phyloP scores from a whole-genome alignment of 2,888 invertebrate species.

The Hirtodrosophila confusa region DNA sequence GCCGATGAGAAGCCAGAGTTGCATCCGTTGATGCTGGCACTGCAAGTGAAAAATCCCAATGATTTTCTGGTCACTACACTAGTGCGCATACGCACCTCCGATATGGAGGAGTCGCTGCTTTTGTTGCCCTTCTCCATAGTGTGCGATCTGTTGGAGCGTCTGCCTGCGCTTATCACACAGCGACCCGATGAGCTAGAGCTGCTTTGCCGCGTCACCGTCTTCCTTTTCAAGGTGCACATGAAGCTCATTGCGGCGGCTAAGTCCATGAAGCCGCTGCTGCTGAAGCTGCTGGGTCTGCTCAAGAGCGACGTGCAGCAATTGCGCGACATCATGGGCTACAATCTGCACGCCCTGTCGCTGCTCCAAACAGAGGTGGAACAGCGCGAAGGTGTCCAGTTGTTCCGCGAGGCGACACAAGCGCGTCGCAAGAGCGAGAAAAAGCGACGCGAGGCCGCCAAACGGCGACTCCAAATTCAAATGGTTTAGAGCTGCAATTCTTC shows the following conservation, averaged over 20 bases:
- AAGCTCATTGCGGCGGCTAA: slow-evolving; percentile 91
- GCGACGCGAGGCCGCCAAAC: slow-evolving; percentile 72
- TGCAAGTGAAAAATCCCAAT: slow-evolving; percentile 89
- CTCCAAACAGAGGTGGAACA: slow-evolving; percentile 91
- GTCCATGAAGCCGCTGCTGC: slow-evolving; percentile 85
- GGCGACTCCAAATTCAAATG: slow-evolving; percentile 77
- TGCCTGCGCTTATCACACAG: slow-evolving; percentile 88
- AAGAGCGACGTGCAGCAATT: slow-evolving; percentile 77
- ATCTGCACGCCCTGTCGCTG: slow-evolving; percentile 92
- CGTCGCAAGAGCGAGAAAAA: slow-evolving; percentile 87
- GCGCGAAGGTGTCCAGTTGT: slow-evolving; percentile 90
- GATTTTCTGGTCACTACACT: slow-evolving; percentile 93
- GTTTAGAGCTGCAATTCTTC: slow-evolving; percentile 17
- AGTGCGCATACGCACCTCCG: slow-evolving; percentile 92
- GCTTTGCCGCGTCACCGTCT: slow-evolving; percentile 90
- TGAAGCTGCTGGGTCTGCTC: slow-evolving; percentile 73
- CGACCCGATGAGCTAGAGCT: slow-evolving; percentile 91
- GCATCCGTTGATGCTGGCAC: slow-evolving; percentile 93
- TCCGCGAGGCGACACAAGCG: slow-evolving; percentile 89
- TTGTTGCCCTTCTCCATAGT: slow-evolving; percentile 93
- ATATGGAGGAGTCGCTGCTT: slow-evolving; percentile 94
- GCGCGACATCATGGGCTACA: slow-evolving; percentile 93
- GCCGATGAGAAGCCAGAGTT: slow-evolving; percentile 83
- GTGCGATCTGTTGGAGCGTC: slow-evolving; percentile 89
- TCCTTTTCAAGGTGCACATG: slow-evolving; percentile 90